Evolutionary conservation across 2,113 vertebrate species (phyloP), one percentile per base, ranked within the genome.

Genomic region (Miniopterus natalensis): DNA sequence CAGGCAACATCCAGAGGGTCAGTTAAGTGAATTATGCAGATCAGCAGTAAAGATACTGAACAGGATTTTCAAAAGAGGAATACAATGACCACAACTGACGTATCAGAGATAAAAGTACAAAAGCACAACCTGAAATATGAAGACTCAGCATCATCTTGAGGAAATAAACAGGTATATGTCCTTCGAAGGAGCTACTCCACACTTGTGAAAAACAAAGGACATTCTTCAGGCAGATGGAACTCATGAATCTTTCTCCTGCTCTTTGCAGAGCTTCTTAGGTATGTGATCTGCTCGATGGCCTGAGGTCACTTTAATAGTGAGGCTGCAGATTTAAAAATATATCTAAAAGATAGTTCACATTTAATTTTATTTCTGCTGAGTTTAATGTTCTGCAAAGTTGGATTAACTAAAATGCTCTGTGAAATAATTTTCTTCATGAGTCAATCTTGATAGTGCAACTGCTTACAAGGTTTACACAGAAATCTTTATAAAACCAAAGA

Each of bases 321-420:
- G 27, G 14, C 21, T 95, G 91, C 8, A 61, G 29, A 90, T 95
- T 77, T 57, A 1, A 77, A 95, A 71, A 61, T 51, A 68, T 68
- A 93, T 78, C 83, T 83, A 75, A 95, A 86, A 80, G 31, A 63
- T 4, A 88, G 71, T 51, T 90, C 8, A 55, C 36, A 96, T 85
- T 89, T 92, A 92, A 92, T 78, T 96, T 96, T 93, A 84, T 71
- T 95, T 86, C 68, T 83, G 13, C 65, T 75, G 36, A 94, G 61
- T 90, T 85, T 53, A 78, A 94, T 45, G 3, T 14, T 53, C 84
- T 71, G 78, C 49, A 73, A 96, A 84, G 66, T 36, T 85, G 65
- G 45, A 85, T 59, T 84, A 85, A 74, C n/a, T 47, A 95, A 93
- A 89, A 90, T 86, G 25, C 18, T 95, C 73, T 88, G 29, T 51